Percentiles rank a stretch among this genome's conserved stretches.
Conservation (phyloP, 37 sponge, comb jelly and placozoan genomes). For the Bolinopsis microptera region DNA sequence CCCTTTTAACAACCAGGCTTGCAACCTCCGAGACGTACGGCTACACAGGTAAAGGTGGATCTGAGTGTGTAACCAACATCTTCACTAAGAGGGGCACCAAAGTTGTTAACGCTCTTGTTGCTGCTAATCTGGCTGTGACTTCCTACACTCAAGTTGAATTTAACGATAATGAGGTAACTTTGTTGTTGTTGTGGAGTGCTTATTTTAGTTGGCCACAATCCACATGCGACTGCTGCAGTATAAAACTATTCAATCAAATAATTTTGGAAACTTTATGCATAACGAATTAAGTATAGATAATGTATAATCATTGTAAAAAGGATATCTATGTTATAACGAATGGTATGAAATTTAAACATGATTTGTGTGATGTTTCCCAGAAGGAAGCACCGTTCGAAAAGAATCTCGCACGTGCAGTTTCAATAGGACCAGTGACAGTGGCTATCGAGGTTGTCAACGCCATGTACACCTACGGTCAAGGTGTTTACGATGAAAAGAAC, state of each 20-base stretch:
- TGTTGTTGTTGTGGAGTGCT: no score
- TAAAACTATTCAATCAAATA: no score
- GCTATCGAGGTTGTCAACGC: neutral
- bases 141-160: neutral
- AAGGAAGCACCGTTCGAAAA: neutral
- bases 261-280: no score
- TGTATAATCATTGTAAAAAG: no score
- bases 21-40: neutral
- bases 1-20: no score
- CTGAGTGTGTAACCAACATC: neutral
- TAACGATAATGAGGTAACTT: neutral
- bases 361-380: neutral
- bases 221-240: no score
- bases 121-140: neutral
- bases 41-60: neutral
- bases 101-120: neutral
- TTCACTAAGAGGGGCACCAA: neutral
- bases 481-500: neutral
- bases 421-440: slow-evolving; percentile 24
- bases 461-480: neutral
- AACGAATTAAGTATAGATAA: no score
- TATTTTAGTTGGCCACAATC: no score
- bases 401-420: slow-evolving; percentile 27
- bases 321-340: no score
- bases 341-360: no score